phyloP scores from a whole-genome alignment of 2,888 invertebrate genomes.

The Clunio marinus region DNA sequence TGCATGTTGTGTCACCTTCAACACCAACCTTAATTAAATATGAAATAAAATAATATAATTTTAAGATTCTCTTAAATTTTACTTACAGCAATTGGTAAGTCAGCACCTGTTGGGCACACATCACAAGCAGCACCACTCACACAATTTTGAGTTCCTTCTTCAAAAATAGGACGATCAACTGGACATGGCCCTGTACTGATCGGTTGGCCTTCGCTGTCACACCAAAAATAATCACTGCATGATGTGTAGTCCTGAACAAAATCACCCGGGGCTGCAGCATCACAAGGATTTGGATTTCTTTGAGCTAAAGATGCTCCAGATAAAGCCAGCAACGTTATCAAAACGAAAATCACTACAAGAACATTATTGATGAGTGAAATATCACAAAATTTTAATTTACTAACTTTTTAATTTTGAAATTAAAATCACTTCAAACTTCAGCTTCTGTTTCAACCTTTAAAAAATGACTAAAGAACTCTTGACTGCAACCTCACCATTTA shows the following conservation, averaged over 20 bases:
- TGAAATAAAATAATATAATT: no score
- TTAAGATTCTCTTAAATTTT: no score
- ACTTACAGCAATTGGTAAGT: no score
- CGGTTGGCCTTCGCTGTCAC: no score
- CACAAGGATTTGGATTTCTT: background rate
- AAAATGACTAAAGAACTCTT: background rate
- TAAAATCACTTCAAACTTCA: background rate
- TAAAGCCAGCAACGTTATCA: background rate
- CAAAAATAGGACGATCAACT: no score
- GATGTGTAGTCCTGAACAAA: background rate
- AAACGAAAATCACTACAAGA: background rate
- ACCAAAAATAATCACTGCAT: background rate
- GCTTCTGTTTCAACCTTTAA: no score
- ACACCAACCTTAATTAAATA: no score
- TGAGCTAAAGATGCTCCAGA: background rate
- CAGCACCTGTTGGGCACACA: no score
- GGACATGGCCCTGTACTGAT: no score
- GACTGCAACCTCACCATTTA: background rate
- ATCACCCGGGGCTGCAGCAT: background rate
- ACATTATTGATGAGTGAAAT: background rate
- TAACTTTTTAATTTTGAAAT: background rate
- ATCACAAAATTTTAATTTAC: background rate
- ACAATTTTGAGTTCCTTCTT: no score
- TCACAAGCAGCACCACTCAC: no score
- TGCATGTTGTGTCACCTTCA: no score